Conservation (phyloP, 1,140 invertebrate species). For the Prorops nasuta region DNA sequence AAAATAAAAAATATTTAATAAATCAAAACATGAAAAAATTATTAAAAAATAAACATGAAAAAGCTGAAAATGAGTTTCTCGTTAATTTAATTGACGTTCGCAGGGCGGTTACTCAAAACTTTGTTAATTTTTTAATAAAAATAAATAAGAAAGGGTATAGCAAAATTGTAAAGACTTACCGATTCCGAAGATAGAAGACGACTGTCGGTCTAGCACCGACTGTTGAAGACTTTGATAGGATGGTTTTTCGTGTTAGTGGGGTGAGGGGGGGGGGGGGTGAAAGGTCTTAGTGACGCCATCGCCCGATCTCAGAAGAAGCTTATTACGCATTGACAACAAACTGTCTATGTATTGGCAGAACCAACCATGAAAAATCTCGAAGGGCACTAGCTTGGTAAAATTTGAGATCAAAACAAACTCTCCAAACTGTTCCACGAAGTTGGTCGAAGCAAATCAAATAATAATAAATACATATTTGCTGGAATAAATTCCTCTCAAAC, state of each 20-base stretch:
- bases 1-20: too few species aligned
- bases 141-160: neutral
- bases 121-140: slow-evolving; percentile 4
- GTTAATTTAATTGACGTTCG: slow-evolving; percentile 17
- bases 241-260: slow-evolving; percentile 23
- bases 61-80: too few species aligned
- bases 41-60: too few species aligned
- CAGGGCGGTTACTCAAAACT: neutral
- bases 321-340: neutral
- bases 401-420: too few species aligned
- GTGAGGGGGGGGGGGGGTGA: slow-evolving; percentile 11
- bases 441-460: too few species aligned
- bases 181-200: slow-evolving; percentile 28
- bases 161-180: slow-evolving; percentile 29
- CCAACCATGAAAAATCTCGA: too few species aligned
- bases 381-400: too few species aligned
- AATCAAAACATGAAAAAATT: too few species aligned
- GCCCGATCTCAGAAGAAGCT: slow-evolving; percentile 11
- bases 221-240: slow-evolving; percentile 36
- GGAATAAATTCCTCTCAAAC: too few species aligned
- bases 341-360: neutral
- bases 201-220: slow-evolving; percentile 31
- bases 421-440: too few species aligned
- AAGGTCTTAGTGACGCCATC: slow-evolving; percentile 26
- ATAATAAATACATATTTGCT: too few species aligned